Conservation (phyloP, 2,797 vertebrate species). For the Gorsachius magnificus region DNA sequence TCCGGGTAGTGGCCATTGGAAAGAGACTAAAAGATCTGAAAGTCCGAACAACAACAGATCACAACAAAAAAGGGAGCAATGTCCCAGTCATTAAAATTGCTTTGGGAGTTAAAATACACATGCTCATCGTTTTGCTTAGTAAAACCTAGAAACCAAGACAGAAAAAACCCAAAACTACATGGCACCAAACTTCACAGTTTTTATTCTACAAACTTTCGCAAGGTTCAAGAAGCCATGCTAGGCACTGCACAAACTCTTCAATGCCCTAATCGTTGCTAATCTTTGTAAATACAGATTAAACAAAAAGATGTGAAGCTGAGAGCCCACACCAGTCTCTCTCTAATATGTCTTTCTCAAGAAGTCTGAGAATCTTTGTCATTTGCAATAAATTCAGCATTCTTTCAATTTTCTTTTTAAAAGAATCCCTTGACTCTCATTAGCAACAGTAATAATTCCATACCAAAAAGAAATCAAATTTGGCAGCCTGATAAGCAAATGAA, state of each 20-base stretch:
- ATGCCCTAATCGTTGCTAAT: background rate
- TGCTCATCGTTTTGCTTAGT: background rate
- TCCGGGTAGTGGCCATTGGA: slow-evolving; percentile 18
- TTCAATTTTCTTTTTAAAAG: background rate
- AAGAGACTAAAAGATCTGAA: slow-evolving; percentile 6
- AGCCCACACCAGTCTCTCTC: background rate
- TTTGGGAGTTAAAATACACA: background rate
- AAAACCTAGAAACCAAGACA: background rate
- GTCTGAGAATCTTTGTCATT: background rate
- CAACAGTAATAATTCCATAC: slow-evolving; percentile 1
- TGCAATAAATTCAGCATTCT: background rate
- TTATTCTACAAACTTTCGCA: background rate
- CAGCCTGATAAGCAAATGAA: slow-evolving; percentile 38
- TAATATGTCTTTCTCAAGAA: background rate
- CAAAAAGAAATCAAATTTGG: slow-evolving; percentile 25
- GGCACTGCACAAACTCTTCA: background rate
- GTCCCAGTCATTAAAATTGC: background rate
- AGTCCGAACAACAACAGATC: background rate
- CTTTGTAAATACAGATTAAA: background rate
- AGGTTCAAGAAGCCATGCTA: background rate
- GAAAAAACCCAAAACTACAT: background rate
- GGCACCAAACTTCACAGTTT: background rate
- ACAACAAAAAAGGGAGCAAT: background rate
- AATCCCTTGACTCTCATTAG: background rate
- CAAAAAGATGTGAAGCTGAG: background rate